Percentiles rank a stretch among this genome's conserved stretches.
phyloP scores from a whole-genome alignment of 1,140 invertebrate genomes.

The Pteromalus puparum region DNA sequence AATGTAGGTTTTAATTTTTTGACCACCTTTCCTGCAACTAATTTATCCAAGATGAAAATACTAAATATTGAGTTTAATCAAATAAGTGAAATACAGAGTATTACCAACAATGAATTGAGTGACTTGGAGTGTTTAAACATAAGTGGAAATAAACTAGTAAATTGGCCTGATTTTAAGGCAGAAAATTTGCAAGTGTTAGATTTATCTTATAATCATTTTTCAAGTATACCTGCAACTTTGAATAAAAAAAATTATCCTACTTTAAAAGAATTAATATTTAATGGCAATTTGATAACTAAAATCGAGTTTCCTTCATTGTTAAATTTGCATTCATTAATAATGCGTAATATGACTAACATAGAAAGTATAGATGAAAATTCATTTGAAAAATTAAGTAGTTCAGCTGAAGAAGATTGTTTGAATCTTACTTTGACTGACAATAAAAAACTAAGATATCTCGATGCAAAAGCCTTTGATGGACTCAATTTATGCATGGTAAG shows the following conservation, averaged over 20 bases:
- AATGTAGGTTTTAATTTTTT: slow-evolving; percentile 54
- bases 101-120: slow-evolving; percentile 49
- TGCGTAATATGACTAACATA: slow-evolving; percentile 55
- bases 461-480: slow-evolving; percentile 57
- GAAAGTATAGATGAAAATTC: slow-evolving; percentile 58
- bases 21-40: slow-evolving; percentile 20
- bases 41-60: slow-evolving; percentile 50
- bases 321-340: slow-evolving; percentile 58
- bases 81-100: slow-evolving; percentile 53
- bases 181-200: slow-evolving; percentile 71
- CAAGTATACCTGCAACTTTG: slow-evolving; percentile 60
- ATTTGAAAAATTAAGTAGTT: slow-evolving; percentile 59
- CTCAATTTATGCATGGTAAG: slow-evolving; percentile 60
- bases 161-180: slow-evolving; percentile 56
- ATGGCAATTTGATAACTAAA: slow-evolving; percentile 61
- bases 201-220: slow-evolving; percentile 75
- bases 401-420: slow-evolving; percentile 58
- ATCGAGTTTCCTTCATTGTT: slow-evolving; percentile 60
- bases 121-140: slow-evolving; percentile 62
- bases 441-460: slow-evolving; percentile 56
- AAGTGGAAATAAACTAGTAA: slow-evolving; percentile 61
- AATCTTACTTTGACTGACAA: slow-evolving; percentile 63
- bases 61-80: slow-evolving; percentile 60
- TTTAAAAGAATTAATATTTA: slow-evolving; percentile 60
- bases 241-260: slow-evolving; percentile 61